Conservation (phyloP, 2,113 vertebrate species). For the Beaufortia kweichowensis region DNA sequence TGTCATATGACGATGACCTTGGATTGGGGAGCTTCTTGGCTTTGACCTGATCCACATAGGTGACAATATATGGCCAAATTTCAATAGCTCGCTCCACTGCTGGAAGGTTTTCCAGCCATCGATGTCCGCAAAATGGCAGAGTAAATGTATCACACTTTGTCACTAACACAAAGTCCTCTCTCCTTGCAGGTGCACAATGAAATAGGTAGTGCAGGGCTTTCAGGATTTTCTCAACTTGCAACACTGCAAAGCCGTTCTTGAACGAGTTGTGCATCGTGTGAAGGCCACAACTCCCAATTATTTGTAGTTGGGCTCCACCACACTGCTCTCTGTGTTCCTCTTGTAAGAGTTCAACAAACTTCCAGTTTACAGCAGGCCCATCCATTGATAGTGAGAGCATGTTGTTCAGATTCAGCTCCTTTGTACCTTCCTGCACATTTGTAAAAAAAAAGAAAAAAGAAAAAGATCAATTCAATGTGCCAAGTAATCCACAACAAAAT, state of each 20-base stretch:
- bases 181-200: slow-evolving; percentile 47
- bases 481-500: slow-evolving; percentile 22
- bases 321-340: slow-evolving; percentile 41
- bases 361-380: slow-evolving; percentile 47
- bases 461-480: slow-evolving; percentile 25
- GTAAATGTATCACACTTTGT: slow-evolving; percentile 37
- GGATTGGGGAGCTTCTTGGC: slow-evolving; percentile 49
- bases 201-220: slow-evolving; percentile 42
- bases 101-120: slow-evolving; percentile 52
- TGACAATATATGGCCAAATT: slow-evolving; percentile 43
- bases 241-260: slow-evolving; percentile 34
- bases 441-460: slow-evolving; percentile 26
- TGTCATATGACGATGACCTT: slow-evolving; percentile 44
- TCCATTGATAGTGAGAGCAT: slow-evolving; percentile 42
- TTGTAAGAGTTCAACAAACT: slow-evolving; percentile 45
- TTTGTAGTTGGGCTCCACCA: slow-evolving; percentile 35
- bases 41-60: slow-evolving; percentile 47
- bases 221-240: slow-evolving; percentile 43
- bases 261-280: slow-evolving; percentile 48
- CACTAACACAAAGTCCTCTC: slow-evolving; percentile 41
- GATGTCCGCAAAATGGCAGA: slow-evolving; percentile 46
- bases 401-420: slow-evolving; percentile 37
- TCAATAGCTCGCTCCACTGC: slow-evolving; percentile 49
- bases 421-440: slow-evolving; percentile 39
- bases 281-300: slow-evolving; percentile 49